These are phyloP conservation scores for Sinotaia quadrata DNA, from an alignment of 2,888 invertebrate species.

Conservation along the genomic window DNA sequence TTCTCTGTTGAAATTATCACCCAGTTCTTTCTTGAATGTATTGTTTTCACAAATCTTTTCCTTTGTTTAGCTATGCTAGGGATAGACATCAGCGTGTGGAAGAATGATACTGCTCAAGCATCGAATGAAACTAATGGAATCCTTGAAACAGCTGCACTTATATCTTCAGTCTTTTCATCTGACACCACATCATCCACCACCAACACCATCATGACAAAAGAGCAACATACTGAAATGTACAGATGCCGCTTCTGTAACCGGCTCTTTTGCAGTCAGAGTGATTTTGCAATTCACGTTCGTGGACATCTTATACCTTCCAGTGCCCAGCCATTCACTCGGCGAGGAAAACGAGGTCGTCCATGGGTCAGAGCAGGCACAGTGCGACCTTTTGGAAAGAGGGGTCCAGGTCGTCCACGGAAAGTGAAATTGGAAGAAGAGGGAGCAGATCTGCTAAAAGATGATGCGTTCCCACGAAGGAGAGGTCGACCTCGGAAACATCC, in stretches of 20 bases:
- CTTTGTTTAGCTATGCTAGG: constrained; percentile 46
- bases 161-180: constrained; percentile 18
- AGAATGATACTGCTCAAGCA: neutral
- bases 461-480: neutral
- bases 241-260: constrained; percentile 11
- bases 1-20: too few species aligned
- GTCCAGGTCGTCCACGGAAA: constrained; percentile 31
- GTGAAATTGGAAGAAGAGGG: neutral
- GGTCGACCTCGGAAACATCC: neutral
- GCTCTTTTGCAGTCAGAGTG: constrained; percentile 19
- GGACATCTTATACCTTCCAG: constrained; percentile 22
- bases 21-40: too few species aligned
- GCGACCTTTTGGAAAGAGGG: constrained; percentile 11
- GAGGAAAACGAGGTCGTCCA: constrained; percentile 24
- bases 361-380: constrained; percentile 15
- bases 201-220: constrained; percentile 13
- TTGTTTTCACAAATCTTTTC: too few species aligned
- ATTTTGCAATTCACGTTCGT: constrained; percentile 23
- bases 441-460: neutral
- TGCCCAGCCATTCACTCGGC: constrained; percentile 2
- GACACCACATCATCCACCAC: neutral
- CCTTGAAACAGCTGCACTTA: constrained; percentile 13
- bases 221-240: constrained; percentile 2
- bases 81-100: constrained; percentile 31
- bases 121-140: neutral